phyloP scores from a whole-genome alignment of 2,113 vertebrate genomes.

The Neopipo cinnamomea region DNA sequence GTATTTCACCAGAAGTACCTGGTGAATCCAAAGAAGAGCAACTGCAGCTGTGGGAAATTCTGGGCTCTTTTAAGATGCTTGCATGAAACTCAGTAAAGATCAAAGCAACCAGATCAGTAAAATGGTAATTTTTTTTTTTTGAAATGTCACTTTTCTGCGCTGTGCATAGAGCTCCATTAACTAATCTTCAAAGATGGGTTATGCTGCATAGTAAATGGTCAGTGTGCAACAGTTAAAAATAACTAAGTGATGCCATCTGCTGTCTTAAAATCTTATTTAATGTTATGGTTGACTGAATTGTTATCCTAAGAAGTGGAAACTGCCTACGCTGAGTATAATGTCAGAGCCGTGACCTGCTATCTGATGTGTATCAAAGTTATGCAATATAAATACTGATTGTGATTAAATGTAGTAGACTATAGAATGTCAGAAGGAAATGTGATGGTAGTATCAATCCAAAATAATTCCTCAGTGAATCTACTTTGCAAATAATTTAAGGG shows the following conservation, averaged over 20 bases:
- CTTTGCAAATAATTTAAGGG: background rate
- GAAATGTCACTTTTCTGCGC: background rate
- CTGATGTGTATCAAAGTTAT: background rate
- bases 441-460: background rate
- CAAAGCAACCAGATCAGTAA: background rate
- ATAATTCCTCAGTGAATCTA: background rate
- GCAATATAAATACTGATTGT: background rate
- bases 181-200: background rate
- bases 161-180: background rate
- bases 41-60: background rate
- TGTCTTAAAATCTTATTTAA: slow-evolving; percentile 47
- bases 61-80: background rate
- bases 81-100: background rate
- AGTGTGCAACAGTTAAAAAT: background rate
- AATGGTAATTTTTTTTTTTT: background rate
- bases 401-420: background rate
- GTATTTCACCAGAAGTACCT: background rate
- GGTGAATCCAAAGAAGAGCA: background rate
- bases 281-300: background rate
- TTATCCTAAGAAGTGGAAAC: background rate
- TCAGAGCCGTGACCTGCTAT: background rate
- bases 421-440: background rate
- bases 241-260: slow-evolving; percentile 63
- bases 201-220: background rate
- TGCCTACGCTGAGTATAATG: background rate